These are phyloP conservation scores for Orthosia cruda DNA, from an alignment of 2,888 invertebrate genomes.

Conservation along the genomic window DNA sequence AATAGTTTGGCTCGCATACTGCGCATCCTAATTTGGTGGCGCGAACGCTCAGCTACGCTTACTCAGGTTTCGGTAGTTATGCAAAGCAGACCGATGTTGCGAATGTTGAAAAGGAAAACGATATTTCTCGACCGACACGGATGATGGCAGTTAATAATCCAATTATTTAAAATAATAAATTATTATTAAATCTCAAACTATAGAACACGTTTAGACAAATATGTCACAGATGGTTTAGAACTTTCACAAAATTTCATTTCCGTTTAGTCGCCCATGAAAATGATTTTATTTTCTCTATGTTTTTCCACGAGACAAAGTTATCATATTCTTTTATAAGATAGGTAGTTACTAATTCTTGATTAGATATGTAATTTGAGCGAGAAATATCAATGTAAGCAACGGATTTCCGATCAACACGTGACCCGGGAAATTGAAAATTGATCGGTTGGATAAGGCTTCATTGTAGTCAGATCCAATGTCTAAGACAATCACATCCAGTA, in stretches of 20 bases:
- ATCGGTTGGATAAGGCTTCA: background rate
- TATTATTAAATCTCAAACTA: background rate
- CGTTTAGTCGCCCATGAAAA: background rate
- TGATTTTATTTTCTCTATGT: constrained; percentile 2
- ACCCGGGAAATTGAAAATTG: constrained; percentile 40
- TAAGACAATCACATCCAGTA: constrained; percentile 21
- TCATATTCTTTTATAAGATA: background rate
- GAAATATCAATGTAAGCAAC: background rate
- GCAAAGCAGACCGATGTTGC: constrained; percentile 66
- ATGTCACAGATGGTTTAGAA: background rate
- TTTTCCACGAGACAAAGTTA: background rate
- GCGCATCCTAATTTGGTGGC: constrained; percentile 92
- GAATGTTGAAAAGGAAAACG: constrained; percentile 21
- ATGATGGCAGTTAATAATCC: background rate
- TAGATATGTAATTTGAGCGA: background rate
- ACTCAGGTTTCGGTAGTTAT: constrained; percentile 81
- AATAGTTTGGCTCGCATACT: constrained; percentile 85
- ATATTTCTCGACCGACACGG: constrained; percentile 8
- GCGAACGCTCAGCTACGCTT: constrained; percentile 79
- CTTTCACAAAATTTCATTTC: background rate
- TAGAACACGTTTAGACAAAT: background rate
- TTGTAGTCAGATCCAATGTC: constrained; percentile 15
- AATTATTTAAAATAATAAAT: constrained; percentile 15
- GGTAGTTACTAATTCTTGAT: background rate
- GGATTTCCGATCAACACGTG: constrained; percentile 20